Evolutionary conservation across 35 echinoderm and acorn worm species (phyloP), one percentile per base, ranked within the genome.

Genomic region (Nesometra sesokonis): DNA sequence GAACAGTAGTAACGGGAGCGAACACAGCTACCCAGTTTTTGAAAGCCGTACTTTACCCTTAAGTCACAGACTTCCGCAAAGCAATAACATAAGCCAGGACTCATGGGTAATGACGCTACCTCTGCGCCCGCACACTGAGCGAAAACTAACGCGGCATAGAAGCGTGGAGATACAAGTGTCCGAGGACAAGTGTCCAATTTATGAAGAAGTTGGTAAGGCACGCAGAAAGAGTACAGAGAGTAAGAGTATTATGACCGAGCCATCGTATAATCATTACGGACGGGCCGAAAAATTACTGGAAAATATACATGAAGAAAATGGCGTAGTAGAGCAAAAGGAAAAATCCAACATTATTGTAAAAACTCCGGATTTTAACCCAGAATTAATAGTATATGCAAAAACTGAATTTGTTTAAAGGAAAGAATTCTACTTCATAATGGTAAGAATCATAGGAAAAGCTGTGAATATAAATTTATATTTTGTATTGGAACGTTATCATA

Each of bases 381-480:
- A 67, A 67, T 67, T 67, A 67, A 67, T 67, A 67, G 52, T 67
- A 67, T 67, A 67, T 67, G 52, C 52, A 67, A 67, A 67, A 67
- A 67, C 52, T 19, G 52, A 67, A 67, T 67, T 67, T 67, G 52
- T 67, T 2, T 67, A 27, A 67, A 19, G 15, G n/a, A n/a, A n/a
- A n/a, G n/a, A n/a, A n/a, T n/a, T n/a, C n/a, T n/a, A n/a, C n/a
- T n/a, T n/a, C n/a, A n/a, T n/a, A n/a, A n/a, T n/a, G n/a, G n/a
- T n/a, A n/a, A n/a, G n/a, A n/a, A n/a, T n/a, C n/a, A n/a, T n/a
- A n/a, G n/a, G 21, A 19, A 27, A 27, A 13, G 7, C 23, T 67
- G 39, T 43, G 39, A 67, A 67, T 67, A 67, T 67, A 11, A 67
- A 67, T 67, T 67, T 67, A 67, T 67, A 67, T 67, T 67, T 67